A percentile compares a stretch with the other conserved stretches of the same genome.
Conservation (phyloP, 1,140 invertebrate species). For the Drosophila setifemur region DNA sequence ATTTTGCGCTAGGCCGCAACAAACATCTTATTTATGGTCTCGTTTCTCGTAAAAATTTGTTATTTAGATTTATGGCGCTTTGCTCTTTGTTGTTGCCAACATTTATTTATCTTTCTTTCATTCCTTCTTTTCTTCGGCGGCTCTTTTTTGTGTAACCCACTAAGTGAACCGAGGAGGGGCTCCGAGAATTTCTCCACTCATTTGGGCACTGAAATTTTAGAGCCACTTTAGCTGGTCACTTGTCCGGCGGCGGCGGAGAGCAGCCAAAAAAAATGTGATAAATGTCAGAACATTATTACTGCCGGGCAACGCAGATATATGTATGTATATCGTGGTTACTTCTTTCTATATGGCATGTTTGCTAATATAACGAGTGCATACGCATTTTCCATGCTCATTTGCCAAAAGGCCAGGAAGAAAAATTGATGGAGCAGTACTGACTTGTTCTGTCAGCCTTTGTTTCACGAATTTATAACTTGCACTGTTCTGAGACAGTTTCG, state of each 20-base stretch:
- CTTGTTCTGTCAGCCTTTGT: not conserved
- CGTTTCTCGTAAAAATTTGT: conserved; percentile 80
- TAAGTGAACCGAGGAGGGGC: conserved; percentile 14
- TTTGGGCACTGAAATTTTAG: conserved; percentile 75
- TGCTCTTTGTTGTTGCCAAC: conserved; percentile 77
- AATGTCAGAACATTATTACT: conserved; percentile 74
- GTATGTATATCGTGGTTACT: conserved; percentile 2
- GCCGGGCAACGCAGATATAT: conserved; percentile 26
- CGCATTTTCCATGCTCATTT: conserved; percentile 29
- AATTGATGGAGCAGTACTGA: not conserved
- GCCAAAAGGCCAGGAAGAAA: not conserved
- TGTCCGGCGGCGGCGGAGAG: not conserved
- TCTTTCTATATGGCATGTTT: conserved; percentile 26
- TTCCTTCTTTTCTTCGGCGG: conserved; percentile 20
- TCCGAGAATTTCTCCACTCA: conserved; percentile 21
- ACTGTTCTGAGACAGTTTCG: too few relatives aligned
- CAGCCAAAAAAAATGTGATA: conserved; percentile 36
- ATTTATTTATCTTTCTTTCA: conserved; percentile 73
- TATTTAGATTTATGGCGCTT: conserved; percentile 79
- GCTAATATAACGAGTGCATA: conserved; percentile 47
- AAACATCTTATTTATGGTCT: conserved; percentile 80
- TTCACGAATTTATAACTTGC: too few relatives aligned
- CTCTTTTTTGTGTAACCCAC: conserved; percentile 19
- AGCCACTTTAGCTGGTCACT: conserved; percentile 69
- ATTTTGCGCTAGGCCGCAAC: conserved; percentile 48